Percentiles rank a stretch among this genome's conserved stretches.
Conservation (phyloP, 2,113 vertebrate species). For the Rattus rattus region DNA sequence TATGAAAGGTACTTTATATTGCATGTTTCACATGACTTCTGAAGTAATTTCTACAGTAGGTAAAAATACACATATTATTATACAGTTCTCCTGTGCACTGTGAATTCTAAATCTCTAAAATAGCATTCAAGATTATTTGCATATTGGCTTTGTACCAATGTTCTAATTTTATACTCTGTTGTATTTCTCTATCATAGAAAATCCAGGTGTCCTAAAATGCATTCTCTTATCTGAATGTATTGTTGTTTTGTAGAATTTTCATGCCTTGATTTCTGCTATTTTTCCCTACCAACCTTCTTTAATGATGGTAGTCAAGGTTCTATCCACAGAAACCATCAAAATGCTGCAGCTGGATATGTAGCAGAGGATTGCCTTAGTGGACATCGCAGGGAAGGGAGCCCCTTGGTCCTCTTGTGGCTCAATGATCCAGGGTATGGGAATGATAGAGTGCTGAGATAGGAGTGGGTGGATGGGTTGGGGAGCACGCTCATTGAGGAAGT, state of each 20-base stretch:
- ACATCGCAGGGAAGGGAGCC: too few species aligned
- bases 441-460: too few species aligned
- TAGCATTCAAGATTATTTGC: neutral
- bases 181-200: neutral
- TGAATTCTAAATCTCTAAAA: neutral
- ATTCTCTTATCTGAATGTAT: neutral
- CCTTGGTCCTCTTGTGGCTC: too few species aligned
- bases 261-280: neutral
- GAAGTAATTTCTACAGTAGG: neutral
- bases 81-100: neutral
- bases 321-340: constrained; percentile 1
- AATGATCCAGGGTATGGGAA: too few species aligned
- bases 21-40: neutral
- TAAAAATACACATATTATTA: neutral
- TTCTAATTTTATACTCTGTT: neutral
- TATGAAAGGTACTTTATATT: neutral
- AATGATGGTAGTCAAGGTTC: neutral
- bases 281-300: neutral
- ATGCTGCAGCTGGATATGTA: neutral
- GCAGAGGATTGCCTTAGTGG: too few species aligned
- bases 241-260: neutral
- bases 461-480: too few species aligned
- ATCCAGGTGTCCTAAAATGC: neutral
- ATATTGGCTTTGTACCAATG: neutral
- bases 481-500: too few species aligned